Evolutionary conservation across 2,888 invertebrate species (phyloP).

Genomic region (Halictus quadricinctus): DNA sequence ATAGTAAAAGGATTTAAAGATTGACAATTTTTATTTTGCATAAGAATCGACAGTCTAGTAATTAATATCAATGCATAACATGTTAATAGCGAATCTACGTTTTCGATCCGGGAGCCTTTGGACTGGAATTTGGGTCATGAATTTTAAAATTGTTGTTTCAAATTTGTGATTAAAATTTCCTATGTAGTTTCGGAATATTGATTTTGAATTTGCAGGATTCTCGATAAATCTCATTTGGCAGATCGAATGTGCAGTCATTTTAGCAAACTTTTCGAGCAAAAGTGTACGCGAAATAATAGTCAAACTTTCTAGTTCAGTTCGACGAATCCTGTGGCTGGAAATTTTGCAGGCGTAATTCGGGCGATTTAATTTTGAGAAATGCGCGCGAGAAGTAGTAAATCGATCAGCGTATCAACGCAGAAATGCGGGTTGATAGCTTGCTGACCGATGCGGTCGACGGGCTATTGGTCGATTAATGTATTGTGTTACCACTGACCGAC

Average conservation of each 20-base stretch:
- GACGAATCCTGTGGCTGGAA: fast-evolving
- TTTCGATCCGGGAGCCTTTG: neutral
- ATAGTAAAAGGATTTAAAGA: no score
- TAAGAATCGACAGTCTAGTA: neutral
- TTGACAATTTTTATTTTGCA: neutral
- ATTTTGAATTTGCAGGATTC: neutral
- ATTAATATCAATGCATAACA: neutral
- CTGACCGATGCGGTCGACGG: conserved; percentile 46
- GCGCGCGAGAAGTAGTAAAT: neutral
- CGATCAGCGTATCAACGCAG: conserved; percentile 21
- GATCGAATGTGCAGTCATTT: neutral
- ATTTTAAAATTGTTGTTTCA: neutral
- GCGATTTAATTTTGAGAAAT: conserved; percentile 1
- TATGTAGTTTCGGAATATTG: neutral
- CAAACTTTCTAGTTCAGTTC: neutral
- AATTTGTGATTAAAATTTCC: neutral
- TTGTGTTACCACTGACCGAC: conserved; percentile 52
- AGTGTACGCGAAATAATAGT: neutral
- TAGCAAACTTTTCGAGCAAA: neutral
- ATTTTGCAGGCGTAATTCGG: neutral
- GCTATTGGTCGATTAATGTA: conserved; percentile 58
- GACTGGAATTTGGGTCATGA: neutral
- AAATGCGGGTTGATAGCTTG: conserved; percentile 37
- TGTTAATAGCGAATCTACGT: neutral
- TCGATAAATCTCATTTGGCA: neutral